Percentiles rank a stretch among this genome's conserved stretches.
Evolutionary conservation across 2,113 vertebrate genomes (phyloP).

Genomic region (Halichoerus grypus): DNA sequence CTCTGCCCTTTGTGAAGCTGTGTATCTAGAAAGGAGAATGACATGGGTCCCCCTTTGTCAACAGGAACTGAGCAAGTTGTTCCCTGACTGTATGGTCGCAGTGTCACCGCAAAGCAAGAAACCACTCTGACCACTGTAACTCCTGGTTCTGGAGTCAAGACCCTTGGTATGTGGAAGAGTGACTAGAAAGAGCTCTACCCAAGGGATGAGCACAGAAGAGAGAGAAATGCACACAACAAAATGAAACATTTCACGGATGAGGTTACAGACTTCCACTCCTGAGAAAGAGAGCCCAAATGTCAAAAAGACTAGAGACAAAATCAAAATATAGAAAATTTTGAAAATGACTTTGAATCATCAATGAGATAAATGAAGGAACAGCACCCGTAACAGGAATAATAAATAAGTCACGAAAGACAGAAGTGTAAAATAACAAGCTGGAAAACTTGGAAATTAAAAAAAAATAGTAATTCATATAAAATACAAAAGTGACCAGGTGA

Average conservation of each 20-base stretch:
- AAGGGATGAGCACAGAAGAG: not conserved
- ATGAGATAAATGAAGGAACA: not conserved
- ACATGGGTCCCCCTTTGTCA: not conserved
- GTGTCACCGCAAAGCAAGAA: not conserved
- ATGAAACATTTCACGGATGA: not conserved
- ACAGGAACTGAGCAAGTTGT: not conserved
- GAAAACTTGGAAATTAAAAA: not conserved
- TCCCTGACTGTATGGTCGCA: not conserved
- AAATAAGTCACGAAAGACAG: not conserved
- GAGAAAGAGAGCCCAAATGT: not conserved
- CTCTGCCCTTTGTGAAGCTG: not conserved
- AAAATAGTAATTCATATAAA: not conserved
- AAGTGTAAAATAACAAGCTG: not conserved
- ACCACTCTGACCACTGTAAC: not conserved
- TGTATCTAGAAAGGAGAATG: not conserved
- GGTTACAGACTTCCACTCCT: not conserved
- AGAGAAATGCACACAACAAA: not conserved
- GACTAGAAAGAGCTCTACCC: rapidly evolving
- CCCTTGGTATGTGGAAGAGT: not conserved
- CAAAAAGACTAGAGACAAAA: not conserved
- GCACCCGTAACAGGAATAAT: not conserved
- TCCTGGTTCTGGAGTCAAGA: not conserved
- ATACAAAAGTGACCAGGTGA: not conserved
- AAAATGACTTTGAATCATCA: not conserved
- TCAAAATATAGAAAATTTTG: not conserved